Percentiles rank a stretch among this genome's conserved stretches.
These are phyloP conservation scores for Phrynocephalus guinanensis DNA, from an alignment of 2,797 vertebrate genomes.

Conservation along the genomic window DNA sequence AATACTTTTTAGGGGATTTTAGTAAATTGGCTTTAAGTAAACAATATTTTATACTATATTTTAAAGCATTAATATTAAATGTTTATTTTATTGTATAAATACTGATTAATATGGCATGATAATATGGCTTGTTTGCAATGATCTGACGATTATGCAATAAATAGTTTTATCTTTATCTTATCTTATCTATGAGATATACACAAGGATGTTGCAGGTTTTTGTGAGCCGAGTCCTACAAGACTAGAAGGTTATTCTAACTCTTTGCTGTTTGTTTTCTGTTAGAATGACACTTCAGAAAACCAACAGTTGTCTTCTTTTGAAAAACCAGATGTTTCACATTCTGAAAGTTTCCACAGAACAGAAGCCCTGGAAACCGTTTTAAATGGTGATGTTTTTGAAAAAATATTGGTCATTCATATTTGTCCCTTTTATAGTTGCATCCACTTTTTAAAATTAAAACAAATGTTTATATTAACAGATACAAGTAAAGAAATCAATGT, in stretches of 20 bases:
- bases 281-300: conserved; percentile 73
- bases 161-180: no score
- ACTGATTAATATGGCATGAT: no score
- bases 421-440: not conserved
- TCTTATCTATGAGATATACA: not conserved
- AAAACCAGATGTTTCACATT: conserved; percentile 61
- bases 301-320: conserved; percentile 59
- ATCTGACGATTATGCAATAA: no score
- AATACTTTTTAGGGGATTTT: no score
- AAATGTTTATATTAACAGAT: conserved; percentile 72
- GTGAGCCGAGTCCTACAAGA: not conserved
- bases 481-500: conserved; percentile 76
- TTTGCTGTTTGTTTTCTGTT: conserved; percentile 45
- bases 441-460: not conserved
- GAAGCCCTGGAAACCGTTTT: conserved; percentile 74
- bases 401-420: not conserved
- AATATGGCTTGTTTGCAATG: no score
- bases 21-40: no score
- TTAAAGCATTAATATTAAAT: no score
- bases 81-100: no score
- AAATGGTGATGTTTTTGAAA: conserved; percentile 67
- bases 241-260: not conserved
- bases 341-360: conserved; percentile 59
- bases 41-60: no score
- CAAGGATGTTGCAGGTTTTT: not conserved